Evolutionary conservation across 2,113 vertebrate genomes (phyloP).

Genomic region (Siphamia tubifer): DNA sequence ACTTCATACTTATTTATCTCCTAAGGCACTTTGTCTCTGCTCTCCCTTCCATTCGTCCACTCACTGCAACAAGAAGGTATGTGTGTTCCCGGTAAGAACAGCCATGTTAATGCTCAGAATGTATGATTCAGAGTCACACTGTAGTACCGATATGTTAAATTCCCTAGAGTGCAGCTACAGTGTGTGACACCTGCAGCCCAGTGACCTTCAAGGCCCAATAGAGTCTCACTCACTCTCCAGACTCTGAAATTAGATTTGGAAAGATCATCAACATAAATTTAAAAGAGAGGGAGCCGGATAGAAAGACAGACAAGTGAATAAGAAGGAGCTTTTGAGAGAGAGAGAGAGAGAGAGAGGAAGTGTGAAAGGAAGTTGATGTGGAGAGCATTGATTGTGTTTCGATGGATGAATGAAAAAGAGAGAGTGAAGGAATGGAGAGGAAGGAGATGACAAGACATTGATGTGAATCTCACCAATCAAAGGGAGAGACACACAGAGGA

Average conservation of each 20-base stretch:
- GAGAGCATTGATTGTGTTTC: conserved; percentile 38
- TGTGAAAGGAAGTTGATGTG: conserved; percentile 24
- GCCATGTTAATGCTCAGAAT: conserved; percentile 19
- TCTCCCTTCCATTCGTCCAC: conserved; percentile 2
- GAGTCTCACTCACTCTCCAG: conserved; percentile 30
- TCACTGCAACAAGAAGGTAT: conserved; percentile 20
- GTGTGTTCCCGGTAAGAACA: not conserved
- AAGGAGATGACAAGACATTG: conserved; percentile 32
- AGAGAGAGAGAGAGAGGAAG: not conserved
- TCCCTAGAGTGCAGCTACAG: conserved; percentile 24
- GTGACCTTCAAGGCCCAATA: conserved; percentile 69
- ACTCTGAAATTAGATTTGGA: conserved; percentile 61
- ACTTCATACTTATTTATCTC: conserved; percentile 64
- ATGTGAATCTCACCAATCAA: conserved; percentile 31
- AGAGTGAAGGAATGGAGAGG: conserved; percentile 34
- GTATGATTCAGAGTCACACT: not conserved
- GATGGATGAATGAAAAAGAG: conserved; percentile 39
- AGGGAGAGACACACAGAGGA: not conserved
- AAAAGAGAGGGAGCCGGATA: conserved; percentile 40
- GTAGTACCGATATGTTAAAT: not conserved
- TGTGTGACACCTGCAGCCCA: conserved; percentile 53
- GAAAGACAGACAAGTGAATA: conserved; percentile 12
- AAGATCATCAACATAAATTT: conserved; percentile 73
- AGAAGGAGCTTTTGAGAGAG: not conserved
- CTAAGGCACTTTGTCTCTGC: conserved; percentile 33